These are phyloP conservation scores for Drosophila seclusa DNA, from an alignment of 2,888 invertebrate genomes.

Conservation along the genomic window DNA sequence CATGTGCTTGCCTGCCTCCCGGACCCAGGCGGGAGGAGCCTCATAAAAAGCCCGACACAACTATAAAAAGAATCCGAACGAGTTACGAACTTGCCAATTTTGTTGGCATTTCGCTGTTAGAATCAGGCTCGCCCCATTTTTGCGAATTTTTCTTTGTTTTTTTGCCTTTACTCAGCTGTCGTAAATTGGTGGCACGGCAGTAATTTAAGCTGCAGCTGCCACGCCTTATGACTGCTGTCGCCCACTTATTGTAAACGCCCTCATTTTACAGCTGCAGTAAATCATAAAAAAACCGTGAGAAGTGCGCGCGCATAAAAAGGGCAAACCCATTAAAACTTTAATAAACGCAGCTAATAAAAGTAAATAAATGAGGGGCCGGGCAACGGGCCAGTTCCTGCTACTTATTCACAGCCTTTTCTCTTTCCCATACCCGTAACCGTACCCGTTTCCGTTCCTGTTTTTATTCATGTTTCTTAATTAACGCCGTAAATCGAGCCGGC, in stretches of 20 bases:
- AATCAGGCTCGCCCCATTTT: slow-evolving; percentile 5
- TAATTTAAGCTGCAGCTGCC: slow-evolving; percentile 55
- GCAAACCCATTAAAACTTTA: slow-evolving; percentile 73
- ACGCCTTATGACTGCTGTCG: slow-evolving; percentile 26
- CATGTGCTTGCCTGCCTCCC: slow-evolving; percentile 28
- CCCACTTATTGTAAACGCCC: slow-evolving; percentile 50
- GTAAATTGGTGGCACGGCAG: slow-evolving; percentile 64
- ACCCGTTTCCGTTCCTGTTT: slow-evolving; percentile 8
- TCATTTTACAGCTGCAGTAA: slow-evolving; percentile 70
- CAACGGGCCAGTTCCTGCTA: slow-evolving; percentile 16
- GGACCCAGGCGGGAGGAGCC: slow-evolving; percentile 9
- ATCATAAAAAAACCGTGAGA: slow-evolving; percentile 57
- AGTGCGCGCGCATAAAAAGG: slow-evolving; percentile 54
- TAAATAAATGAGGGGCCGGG: slow-evolving; percentile 60
- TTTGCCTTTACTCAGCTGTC: slow-evolving; percentile 41
- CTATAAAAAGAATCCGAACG: slow-evolving; percentile 78
- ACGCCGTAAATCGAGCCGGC: slow-evolving; percentile 49
- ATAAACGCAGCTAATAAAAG: slow-evolving; percentile 68
- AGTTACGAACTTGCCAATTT: slow-evolving; percentile 71
- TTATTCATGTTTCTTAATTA: slow-evolving; percentile 47
- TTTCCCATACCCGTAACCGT: background rate
- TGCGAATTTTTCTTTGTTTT: slow-evolving; percentile 6
- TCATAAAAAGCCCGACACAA: slow-evolving; percentile 67
- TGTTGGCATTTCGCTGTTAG: slow-evolving; percentile 43
- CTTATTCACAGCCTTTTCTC: background rate